Evolutionary conservation across 2,888 invertebrate genomes (phyloP).

Genomic region (Nemapogon koenigi): DNA sequence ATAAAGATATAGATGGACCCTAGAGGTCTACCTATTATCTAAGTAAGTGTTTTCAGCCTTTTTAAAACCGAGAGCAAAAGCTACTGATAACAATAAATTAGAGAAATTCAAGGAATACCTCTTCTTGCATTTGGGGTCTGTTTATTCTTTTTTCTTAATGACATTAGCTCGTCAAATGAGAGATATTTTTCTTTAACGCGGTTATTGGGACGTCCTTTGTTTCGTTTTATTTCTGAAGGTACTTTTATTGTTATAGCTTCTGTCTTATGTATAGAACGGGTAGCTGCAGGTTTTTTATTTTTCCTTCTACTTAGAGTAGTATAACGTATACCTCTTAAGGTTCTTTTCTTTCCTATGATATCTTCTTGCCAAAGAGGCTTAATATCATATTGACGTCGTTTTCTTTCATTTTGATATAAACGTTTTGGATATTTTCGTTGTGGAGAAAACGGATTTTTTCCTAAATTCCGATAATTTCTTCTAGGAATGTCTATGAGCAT

Average conservation of each 20-base stretch:
- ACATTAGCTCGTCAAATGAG: conserved; percentile 53
- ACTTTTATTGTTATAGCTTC: conserved; percentile 39
- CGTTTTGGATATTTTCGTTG: not conserved
- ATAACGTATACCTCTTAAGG: conserved; percentile 33
- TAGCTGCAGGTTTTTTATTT: conserved; percentile 20
- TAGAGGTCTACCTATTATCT: too few relatives aligned
- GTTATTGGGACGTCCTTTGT: conserved; percentile 17
- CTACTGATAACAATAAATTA: too few relatives aligned
- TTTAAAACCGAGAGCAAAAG: too few relatives aligned
- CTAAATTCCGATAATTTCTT: too few relatives aligned
- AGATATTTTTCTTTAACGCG: conserved; percentile 43
- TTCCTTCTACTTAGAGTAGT: conserved; percentile 34
- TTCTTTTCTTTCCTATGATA: conserved; percentile 11
- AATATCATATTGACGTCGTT: conserved; percentile 28
- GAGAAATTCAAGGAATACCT: too few relatives aligned
- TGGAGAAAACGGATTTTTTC: too few relatives aligned
- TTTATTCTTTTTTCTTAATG: conserved; percentile 36
- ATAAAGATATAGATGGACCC: too few relatives aligned
- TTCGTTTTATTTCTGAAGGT: too few relatives aligned
- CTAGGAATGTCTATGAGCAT: too few relatives aligned
- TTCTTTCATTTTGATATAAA: conserved; percentile 24
- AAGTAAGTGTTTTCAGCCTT: too few relatives aligned
- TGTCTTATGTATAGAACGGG: conserved; percentile 21
- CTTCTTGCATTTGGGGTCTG: too few relatives aligned
- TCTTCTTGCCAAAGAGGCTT: conserved; percentile 46